Percentiles rank a stretch among this genome's conserved stretches.
phyloP scores from a whole-genome alignment of 1,140 invertebrate genomes.

The Drosophila arawakana region DNA sequence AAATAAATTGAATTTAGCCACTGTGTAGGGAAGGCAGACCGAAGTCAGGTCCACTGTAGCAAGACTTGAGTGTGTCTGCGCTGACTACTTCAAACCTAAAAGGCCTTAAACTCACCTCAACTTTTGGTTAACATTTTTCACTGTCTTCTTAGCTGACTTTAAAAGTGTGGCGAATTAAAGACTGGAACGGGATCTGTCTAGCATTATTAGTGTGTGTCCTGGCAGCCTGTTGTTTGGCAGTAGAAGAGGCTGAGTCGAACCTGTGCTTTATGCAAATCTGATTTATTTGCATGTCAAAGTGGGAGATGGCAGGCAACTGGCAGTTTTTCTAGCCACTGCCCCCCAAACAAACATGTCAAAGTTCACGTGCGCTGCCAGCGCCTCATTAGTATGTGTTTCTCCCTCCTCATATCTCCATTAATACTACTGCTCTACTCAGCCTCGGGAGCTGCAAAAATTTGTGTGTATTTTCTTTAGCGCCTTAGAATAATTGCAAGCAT shows the following conservation, averaged over 20 bases:
- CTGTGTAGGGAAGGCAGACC: conserved; percentile 15
- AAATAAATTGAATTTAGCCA: conserved; percentile 48
- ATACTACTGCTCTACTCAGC: background rate
- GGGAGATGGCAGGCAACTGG: conserved; percentile 35
- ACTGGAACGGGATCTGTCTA: background rate
- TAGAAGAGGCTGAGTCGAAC: conserved; percentile 4
- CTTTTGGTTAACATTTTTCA: background rate
- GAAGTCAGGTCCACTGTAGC: conserved; percentile 7
- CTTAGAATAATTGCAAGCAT: conserved; percentile 80
- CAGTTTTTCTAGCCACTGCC: conserved; percentile 35
- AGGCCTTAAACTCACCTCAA: background rate
- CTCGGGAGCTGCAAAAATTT: conserved; percentile 36
- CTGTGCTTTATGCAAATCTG: conserved; percentile 78
- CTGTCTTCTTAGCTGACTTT: background rate
- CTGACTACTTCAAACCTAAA: conserved; percentile 19
- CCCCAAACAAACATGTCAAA: conserved; percentile 41
- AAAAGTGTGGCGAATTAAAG: background rate
- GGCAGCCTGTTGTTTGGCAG: conserved; percentile 38
- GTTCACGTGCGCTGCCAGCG: conserved; percentile 44
- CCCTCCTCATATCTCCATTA: background rate
- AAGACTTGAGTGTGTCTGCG: conserved; percentile 19
- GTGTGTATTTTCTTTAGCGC: conserved; percentile 63
- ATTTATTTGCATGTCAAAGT: conserved; percentile 84
- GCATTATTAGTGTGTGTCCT: background rate
- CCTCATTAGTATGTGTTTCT: conserved; percentile 55